Base-by-base conservation (phyloP, 2,797 vertebrate genomes). In the Lagocephalus sceleratus region DNA sequence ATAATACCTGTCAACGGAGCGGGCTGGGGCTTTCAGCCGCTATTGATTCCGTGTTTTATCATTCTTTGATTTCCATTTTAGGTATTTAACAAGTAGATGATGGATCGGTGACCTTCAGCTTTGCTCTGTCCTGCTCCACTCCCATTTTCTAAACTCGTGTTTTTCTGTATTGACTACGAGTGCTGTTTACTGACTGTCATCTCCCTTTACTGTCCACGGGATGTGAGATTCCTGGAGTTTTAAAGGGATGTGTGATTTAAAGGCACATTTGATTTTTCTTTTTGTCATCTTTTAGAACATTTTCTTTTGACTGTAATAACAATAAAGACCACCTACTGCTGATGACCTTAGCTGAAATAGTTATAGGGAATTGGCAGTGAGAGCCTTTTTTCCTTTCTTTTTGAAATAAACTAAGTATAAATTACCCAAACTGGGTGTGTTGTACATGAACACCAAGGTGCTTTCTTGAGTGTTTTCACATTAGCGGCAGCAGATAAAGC, bases 81-180 rank as follows among this genome's bases (percentile, higher is more conserved):
- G 74, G 83, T 89, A 87, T 89, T 91, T 93, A 89, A 90, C 72
- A 81, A 89, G 89, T 81, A 71, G 65, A 87, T 90, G 82, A 92
- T 88, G 79, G 88, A 93, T 87, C 79, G 65, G 60, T 90, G 81
- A 90, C 85, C 86, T 92, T 92, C 81, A 85, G 73, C 63, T 73
- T 62, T 79, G 76, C 72, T 73, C 76, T 51, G 51, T 46, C 66
- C 87, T 82, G 68, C 71, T 85, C 87, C 45, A 38, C 12, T 73
- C 58, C n/a, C 20, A 38, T 67, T 66, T 70, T 51, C 59, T 44
- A 40, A 70, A 73, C 52, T 57, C 1, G 3, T 72, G 66, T 73
- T 68, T 70, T 51, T 85, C 66, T 54, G 60, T 52, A 26, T 51
- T 51, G 47, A 65, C 62, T 46, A 48, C 65, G 22, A 56, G 39